phyloP scores from a whole-genome alignment of 2,888 invertebrate genomes.

The Drosophila subquinaria region DNA sequence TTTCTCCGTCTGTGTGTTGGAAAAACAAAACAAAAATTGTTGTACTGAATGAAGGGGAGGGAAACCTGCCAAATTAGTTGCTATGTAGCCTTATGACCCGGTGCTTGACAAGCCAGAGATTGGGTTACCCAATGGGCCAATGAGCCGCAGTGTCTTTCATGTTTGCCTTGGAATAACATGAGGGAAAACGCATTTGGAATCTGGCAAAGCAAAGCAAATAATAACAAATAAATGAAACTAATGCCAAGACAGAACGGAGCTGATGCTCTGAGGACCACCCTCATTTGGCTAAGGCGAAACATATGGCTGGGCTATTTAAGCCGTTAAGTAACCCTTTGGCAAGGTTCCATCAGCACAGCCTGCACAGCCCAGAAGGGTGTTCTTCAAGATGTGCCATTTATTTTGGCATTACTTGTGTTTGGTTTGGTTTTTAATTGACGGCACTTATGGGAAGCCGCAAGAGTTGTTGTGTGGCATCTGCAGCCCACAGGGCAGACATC shows the following conservation, averaged over 20 bases:
- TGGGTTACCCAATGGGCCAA: conserved; percentile 63
- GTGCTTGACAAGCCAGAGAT: conserved; percentile 73
- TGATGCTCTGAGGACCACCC: conserved; percentile 59
- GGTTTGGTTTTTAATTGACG: conserved; percentile 65
- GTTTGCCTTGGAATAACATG: conserved; percentile 54
- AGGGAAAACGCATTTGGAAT: conserved; percentile 59
- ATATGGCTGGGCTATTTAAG: conserved; percentile 65
- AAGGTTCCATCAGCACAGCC: conserved; percentile 21
- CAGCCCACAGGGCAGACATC: conserved; percentile 42
- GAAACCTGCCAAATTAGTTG: conserved; percentile 72
- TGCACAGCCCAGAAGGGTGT: conserved; percentile 19
- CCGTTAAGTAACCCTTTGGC: conserved; percentile 72
- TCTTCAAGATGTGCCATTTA: conserved; percentile 54
- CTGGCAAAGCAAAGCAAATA: conserved; percentile 67
- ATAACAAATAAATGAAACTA: conserved; percentile 76
- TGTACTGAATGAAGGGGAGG: conserved; percentile 27
- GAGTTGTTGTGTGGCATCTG: conserved; percentile 65
- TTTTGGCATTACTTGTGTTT: conserved; percentile 34
- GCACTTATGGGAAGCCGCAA: conserved; percentile 63
- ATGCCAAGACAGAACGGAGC: conserved; percentile 48
- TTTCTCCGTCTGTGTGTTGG: conserved; percentile 50
- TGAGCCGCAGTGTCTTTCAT: conserved; percentile 59
- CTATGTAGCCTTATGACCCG: conserved; percentile 70
- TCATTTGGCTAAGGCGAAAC: conserved; percentile 41
- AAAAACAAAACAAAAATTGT: conserved; percentile 56